Conservation (phyloP, 2,113 vertebrate genomes). For the Hypanus sabinus region DNA sequence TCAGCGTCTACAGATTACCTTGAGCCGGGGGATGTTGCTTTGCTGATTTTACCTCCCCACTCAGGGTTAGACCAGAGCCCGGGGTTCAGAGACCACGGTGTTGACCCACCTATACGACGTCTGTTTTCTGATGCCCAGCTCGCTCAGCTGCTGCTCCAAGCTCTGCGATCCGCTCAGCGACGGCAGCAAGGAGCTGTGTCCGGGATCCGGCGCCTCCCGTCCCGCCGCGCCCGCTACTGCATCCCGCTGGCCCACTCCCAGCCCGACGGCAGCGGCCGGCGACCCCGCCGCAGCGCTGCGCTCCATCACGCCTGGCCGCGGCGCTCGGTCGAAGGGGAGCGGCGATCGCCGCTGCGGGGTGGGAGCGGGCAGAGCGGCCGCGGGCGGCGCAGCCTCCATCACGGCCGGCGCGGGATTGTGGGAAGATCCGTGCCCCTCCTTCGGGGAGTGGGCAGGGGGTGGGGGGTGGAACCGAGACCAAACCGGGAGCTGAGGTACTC, state of each 20-base stretch:
- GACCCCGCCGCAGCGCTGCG: conserved; percentile 40
- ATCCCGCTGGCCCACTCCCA: conserved; percentile 49
- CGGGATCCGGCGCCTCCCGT: not conserved
- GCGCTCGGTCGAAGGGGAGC: not conserved
- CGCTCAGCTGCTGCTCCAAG: conserved; percentile 73
- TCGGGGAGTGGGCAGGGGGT: conserved; percentile 2
- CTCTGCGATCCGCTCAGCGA: conserved; percentile 44
- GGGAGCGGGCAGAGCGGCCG: conserved; percentile 42
- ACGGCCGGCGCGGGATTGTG: conserved; percentile 47
- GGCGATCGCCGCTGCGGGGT: not conserved
- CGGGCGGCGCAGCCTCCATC: conserved; percentile 58
- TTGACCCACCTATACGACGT: conserved; percentile 75
- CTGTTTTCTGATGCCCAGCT: conserved; percentile 78
- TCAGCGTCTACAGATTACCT: too few relatives aligned
- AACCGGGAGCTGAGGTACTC: too few relatives aligned
- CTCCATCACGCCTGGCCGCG: not conserved
- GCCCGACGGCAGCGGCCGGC: conserved; percentile 50
- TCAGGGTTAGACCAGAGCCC: not conserved
- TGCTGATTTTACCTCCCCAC: too few relatives aligned
- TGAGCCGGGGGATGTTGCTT: too few relatives aligned
- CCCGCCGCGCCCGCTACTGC: conserved; percentile 45
- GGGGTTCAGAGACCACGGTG: not conserved
- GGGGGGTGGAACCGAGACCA: not conserved
- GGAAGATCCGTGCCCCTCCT: conserved; percentile 38
- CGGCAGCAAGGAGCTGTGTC: not conserved